Conservation (phyloP, 1,140 invertebrate species). For the Acromyrmex echinatior region DNA sequence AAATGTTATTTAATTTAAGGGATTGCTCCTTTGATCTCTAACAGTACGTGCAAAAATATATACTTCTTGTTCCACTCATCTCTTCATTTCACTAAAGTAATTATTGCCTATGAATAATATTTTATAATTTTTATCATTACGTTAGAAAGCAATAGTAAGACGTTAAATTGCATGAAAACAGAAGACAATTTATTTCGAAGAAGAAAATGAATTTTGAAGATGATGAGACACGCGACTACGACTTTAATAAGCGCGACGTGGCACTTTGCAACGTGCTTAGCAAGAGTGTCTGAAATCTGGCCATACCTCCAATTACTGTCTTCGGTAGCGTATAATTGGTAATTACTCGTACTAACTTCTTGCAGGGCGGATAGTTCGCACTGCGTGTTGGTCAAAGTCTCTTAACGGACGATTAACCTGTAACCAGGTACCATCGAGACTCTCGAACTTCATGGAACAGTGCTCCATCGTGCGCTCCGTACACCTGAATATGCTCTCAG, state of each 20-base stretch:
- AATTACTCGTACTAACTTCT: slow-evolving; percentile 72
- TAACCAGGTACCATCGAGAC: slow-evolving; percentile 63
- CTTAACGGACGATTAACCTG: slow-evolving; percentile 72
- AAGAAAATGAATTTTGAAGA: background rate
- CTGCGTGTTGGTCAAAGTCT: slow-evolving; percentile 69
- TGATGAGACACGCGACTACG: background rate
- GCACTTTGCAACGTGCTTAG: slow-evolving; percentile 6
- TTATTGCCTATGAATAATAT: background rate
- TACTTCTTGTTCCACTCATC: background rate
- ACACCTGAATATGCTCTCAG: slow-evolving; percentile 53
- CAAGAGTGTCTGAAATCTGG: slow-evolving; percentile 62
- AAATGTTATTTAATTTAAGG: too few relatives aligned
- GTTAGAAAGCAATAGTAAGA: background rate
- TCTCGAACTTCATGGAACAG: slow-evolving; percentile 54
- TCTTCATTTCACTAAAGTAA: slow-evolving; percentile 23
- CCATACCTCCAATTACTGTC: slow-evolving; percentile 62
- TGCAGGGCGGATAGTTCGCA: slow-evolving; percentile 54
- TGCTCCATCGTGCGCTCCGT: background rate
- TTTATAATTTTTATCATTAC: background rate
- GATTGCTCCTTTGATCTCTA: too few relatives aligned
- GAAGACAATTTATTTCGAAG: slow-evolving; percentile 9
- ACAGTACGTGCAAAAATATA: slow-evolving; percentile 24
- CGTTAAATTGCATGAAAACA: slow-evolving; percentile 10
- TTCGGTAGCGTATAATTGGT: slow-evolving; percentile 71
- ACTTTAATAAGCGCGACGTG: slow-evolving; percentile 62